Conservation (phyloP, 1,140 invertebrate species). For the Pararge aegeria region DNA sequence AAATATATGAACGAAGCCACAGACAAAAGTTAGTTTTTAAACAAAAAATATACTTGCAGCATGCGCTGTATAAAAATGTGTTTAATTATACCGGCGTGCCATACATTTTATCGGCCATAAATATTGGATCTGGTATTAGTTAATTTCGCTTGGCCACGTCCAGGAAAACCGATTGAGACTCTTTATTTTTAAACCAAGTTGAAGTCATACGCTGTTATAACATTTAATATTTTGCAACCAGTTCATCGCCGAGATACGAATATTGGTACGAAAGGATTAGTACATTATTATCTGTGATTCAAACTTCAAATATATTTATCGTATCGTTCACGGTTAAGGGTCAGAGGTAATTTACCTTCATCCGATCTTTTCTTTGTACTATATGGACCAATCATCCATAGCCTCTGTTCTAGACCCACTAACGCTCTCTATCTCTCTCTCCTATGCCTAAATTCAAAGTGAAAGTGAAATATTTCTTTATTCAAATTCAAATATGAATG, state of each 20-base stretch:
- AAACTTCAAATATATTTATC: too few relatives aligned
- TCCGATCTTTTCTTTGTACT: too few relatives aligned
- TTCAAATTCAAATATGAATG: too few relatives aligned
- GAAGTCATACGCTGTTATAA: slow-evolving; percentile 36
- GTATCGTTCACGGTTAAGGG: too few relatives aligned
- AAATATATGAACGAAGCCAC: neutral
- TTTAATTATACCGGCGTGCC: slow-evolving; percentile 45
- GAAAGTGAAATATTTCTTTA: too few relatives aligned
- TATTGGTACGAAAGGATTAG: too few relatives aligned
- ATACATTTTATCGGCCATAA: slow-evolving; percentile 66
- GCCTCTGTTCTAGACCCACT: too few relatives aligned
- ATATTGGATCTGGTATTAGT: slow-evolving; percentile 61
- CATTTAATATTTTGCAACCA: slow-evolving; percentile 16
- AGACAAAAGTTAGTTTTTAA: slow-evolving; percentile 34
- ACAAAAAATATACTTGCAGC: slow-evolving; percentile 37
- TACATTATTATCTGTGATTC: too few relatives aligned
- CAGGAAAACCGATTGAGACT: slow-evolving; percentile 42
- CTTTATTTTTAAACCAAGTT: slow-evolving; percentile 60
- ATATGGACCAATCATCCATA: too few relatives aligned
- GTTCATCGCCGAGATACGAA: neutral
- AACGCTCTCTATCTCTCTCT: too few relatives aligned
- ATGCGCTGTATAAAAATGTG: slow-evolving; percentile 35
- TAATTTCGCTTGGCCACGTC: slow-evolving; percentile 40
- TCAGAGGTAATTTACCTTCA: too few relatives aligned
- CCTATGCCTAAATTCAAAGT: too few relatives aligned